phyloP scores from a whole-genome alignment of 2,888 invertebrate genomes.

The Amiota communis region DNA sequence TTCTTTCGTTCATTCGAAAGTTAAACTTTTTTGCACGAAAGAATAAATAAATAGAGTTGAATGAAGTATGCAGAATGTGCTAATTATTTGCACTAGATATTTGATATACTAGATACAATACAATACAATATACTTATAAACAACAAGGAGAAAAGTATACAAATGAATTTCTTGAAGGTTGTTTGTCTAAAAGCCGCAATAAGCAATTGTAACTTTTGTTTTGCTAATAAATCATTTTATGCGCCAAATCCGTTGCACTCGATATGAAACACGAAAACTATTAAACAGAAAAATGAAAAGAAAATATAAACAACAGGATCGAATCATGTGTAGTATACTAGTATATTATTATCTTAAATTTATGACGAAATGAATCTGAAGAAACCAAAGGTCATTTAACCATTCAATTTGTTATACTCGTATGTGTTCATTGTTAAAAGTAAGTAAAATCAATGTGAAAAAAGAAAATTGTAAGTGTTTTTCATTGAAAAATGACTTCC shows the following conservation, averaged over 20 bases:
- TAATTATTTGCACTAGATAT: conserved; percentile 27
- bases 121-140: background rate
- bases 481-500: conserved; percentile 23
- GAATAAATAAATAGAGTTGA: background rate
- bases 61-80: conserved; percentile 20
- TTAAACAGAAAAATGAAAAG: conserved; percentile 35
- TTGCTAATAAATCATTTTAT: conserved; percentile 5
- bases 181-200: background rate
- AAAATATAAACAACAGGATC: conserved; percentile 7
- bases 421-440: background rate
- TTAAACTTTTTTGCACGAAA: conserved; percentile 2
- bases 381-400: too few species aligned
- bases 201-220: background rate
- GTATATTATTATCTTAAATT: too few species aligned
- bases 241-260: conserved; percentile 43
- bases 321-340: background rate
- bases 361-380: too few species aligned
- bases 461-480: conserved; percentile 4
- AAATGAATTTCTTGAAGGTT: conserved; percentile 5
- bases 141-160: background rate
- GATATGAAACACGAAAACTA: conserved; percentile 51
- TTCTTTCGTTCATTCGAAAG: background rate
- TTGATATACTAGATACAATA: background rate
- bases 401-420: background rate
- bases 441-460: background rate